These are phyloP conservation scores for Gallirallus australis DNA, from an alignment of 2,797 vertebrate genomes.

Conservation along the genomic window DNA sequence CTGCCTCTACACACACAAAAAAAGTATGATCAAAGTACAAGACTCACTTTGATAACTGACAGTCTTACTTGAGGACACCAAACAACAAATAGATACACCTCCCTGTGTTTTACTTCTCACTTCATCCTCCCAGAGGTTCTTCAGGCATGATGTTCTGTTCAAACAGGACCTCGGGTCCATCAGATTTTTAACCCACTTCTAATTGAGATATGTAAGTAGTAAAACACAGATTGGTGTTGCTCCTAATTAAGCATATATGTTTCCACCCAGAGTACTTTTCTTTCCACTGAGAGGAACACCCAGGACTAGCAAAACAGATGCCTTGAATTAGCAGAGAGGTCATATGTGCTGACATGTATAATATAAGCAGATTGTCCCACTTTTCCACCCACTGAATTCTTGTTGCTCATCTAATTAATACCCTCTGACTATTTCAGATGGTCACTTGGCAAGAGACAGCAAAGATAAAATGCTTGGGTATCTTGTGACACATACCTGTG, in stretches of 20 bases:
- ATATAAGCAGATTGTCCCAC: constrained; percentile 1
- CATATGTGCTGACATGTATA: not conserved
- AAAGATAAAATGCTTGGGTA: not conserved
- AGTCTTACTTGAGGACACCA: not conserved
- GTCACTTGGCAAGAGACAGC: constrained; percentile 12
- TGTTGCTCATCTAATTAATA: constrained; percentile 35
- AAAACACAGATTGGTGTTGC: not conserved
- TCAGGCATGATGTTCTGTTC: not conserved
- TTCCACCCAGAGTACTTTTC: not conserved
- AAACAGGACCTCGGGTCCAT: not conserved
- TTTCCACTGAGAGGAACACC: constrained; percentile 14
- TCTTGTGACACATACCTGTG: accelerated
- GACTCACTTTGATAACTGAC: not conserved
- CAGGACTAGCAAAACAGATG: not conserved
- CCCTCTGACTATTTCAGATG: constrained; percentile 13
- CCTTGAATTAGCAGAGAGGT: constrained; percentile 25
- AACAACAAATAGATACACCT: not conserved
- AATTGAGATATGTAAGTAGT: not conserved
- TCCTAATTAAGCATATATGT: not conserved
- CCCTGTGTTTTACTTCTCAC: not conserved
- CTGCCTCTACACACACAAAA: not conserved
- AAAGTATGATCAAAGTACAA: not conserved
- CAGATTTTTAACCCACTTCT: not conserved
- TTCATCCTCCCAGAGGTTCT: not conserved
- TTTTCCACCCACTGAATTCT: constrained; percentile 49